phyloP scores from a whole-genome alignment of 2,113 vertebrate species.

The Phaethon lepturus region DNA sequence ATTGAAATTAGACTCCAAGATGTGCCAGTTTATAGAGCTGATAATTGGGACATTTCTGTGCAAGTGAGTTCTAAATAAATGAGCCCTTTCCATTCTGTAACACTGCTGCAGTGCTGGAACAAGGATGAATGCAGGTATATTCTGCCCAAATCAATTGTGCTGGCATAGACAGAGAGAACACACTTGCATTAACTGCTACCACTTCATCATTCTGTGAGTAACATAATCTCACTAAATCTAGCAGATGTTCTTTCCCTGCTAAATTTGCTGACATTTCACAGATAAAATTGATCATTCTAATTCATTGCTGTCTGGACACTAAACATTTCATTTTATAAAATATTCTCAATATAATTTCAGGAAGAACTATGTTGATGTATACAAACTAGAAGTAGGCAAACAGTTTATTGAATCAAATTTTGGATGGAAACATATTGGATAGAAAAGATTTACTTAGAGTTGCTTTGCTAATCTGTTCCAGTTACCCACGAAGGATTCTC shows the following conservation, averaged over 20 bases:
- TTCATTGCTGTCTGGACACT: not conserved
- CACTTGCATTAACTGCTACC: slow-evolving; percentile 22
- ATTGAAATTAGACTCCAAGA: not conserved
- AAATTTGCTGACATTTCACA: slow-evolving; percentile 2
- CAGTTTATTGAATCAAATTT: not conserved
- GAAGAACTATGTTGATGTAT: not conserved
- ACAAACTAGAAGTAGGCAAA: not conserved
- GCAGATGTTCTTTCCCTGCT: not conserved
- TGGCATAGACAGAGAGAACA: not conserved
- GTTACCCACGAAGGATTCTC: not conserved
- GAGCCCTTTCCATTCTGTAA: not conserved
- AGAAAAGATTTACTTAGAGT: not conserved
- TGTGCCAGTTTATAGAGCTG: not conserved
- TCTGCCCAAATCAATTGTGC: not conserved
- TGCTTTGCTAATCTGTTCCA: not conserved
- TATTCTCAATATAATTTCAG: not conserved
- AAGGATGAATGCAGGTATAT: not conserved
- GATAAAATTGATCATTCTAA: not conserved
- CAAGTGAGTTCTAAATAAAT: not conserved
- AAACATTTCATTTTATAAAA: not conserved
- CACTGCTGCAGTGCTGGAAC: not conserved
- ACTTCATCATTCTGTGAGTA: slow-evolving; percentile 6
- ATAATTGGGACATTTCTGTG: not conserved
- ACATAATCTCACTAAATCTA: not conserved
- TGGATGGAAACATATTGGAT: not conserved